Evolutionary conservation across 2,113 vertebrate species (phyloP).

Genomic region (Harpagus bidentatus): DNA sequence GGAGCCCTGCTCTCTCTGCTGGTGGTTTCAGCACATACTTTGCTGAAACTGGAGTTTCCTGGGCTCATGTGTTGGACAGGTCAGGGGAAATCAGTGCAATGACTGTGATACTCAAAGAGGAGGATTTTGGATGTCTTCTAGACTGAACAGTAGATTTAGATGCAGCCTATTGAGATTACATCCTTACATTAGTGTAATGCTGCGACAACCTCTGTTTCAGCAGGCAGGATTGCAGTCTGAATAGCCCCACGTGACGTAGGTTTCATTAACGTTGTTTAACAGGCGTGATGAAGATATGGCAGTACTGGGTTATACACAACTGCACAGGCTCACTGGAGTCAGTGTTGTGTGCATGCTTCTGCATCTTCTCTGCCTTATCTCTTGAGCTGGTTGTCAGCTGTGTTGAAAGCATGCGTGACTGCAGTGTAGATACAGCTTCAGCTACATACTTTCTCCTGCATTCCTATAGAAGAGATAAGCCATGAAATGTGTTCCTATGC

Average conservation of each 20-base stretch:
- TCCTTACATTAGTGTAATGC: background rate
- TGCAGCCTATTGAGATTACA: background rate
- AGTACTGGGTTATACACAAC: background rate
- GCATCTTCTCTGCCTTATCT: background rate
- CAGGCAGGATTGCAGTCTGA: background rate
- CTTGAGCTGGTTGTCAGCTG: background rate
- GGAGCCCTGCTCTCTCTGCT: background rate
- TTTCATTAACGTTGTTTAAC: rapidly evolving
- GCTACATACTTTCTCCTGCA: background rate
- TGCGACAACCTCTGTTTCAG: background rate
- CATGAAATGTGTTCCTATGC: background rate
- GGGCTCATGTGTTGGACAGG: background rate
- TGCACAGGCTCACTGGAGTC: background rate
- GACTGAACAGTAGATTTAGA: background rate
- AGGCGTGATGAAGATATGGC: rapidly evolving
- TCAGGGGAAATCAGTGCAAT: background rate
- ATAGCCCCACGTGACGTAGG: rapidly evolving
- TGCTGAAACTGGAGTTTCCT: background rate
- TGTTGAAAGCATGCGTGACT: background rate
- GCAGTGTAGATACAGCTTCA: background rate
- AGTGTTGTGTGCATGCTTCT: background rate
- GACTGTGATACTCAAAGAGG: background rate
- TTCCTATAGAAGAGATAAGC: background rate
- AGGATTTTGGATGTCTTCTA: background rate
- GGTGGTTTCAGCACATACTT: background rate